Evolutionary conservation across 2,888 invertebrate species (phyloP).

Genomic region (Dryomyza anilis): DNA sequence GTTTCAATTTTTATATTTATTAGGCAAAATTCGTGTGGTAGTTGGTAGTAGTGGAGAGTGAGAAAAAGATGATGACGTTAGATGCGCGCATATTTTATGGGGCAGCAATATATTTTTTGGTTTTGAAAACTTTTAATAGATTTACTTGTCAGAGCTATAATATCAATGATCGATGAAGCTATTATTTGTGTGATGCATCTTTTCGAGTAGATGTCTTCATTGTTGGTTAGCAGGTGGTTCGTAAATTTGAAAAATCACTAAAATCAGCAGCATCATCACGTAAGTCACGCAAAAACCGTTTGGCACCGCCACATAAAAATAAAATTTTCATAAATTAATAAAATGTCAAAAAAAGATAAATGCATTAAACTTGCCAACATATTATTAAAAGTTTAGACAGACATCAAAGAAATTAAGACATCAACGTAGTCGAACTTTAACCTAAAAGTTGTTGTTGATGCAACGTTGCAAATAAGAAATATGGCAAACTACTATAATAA

Average conservation of each 20-base stretch:
- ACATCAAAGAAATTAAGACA: not conserved
- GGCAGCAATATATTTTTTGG: too few species aligned
- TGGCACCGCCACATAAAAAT: not conserved
- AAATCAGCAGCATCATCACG: not conserved
- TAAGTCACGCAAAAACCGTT: not conserved
- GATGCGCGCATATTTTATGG: not conserved
- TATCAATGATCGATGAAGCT: conserved; percentile 1
- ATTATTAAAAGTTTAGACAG: not conserved
- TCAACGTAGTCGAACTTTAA: not conserved
- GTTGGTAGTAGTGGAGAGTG: not conserved
- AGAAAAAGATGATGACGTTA: too few species aligned
- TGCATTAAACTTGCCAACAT: too few species aligned
- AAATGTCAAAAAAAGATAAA: not conserved
- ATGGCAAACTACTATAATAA: not conserved
- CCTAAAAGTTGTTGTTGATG: not conserved
- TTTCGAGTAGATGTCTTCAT: too few species aligned
- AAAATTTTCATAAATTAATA: not conserved
- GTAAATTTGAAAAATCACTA: not conserved
- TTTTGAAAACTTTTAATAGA: too few species aligned
- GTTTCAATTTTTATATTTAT: not conserved
- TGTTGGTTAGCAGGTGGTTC: not conserved
- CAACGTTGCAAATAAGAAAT: not conserved
- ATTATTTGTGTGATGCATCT: too few species aligned
- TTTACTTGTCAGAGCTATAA: too few species aligned
- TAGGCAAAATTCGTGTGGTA: not conserved